Evolutionary conservation across 2,888 invertebrate genomes (phyloP).

Genomic region (Creontiades dilutus): DNA sequence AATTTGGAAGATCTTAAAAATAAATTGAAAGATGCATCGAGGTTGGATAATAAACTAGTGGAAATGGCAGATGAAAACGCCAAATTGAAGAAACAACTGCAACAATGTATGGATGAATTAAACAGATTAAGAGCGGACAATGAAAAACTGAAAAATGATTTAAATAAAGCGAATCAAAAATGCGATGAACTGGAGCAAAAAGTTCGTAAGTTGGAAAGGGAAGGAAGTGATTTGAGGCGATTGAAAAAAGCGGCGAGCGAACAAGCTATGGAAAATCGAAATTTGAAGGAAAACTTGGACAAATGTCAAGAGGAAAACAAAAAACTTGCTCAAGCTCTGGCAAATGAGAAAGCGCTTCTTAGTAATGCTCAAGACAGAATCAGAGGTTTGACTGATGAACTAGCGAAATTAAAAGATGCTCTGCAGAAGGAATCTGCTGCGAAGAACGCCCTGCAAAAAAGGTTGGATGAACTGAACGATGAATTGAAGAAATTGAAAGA

Average conservation of each 20-base stretch:
- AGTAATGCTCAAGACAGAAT: conserved; percentile 34
- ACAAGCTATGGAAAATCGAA: background rate
- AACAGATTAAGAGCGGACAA: conserved; percentile 48
- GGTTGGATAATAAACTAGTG: background rate
- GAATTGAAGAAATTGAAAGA: conserved; percentile 13
- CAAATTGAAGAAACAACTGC: conserved; percentile 28
- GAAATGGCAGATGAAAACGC: background rate
- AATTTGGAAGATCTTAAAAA: background rate
- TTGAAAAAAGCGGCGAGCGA: background rate
- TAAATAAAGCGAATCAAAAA: conserved; percentile 26
- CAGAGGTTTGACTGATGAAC: conserved; percentile 40
- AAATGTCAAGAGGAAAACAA: background rate
- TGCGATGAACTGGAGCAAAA: conserved; percentile 38
- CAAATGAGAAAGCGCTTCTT: conserved; percentile 1
- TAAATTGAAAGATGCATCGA: conserved; percentile 2
- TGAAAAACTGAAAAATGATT: conserved; percentile 50
- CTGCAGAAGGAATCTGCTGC: conserved; percentile 30
- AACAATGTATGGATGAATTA: conserved; percentile 17
- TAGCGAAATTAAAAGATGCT: background rate
- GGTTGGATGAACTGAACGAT: conserved; percentile 31
- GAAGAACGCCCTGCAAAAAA: background rate
- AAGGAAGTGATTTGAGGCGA: background rate
- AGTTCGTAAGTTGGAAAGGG: conserved; percentile 1
- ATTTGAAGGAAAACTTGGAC: conserved; percentile 20
- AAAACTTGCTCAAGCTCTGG: conserved; percentile 23